These are phyloP conservation scores for Montifringilla adamsi DNA, from an alignment of 2,113 vertebrate species.

Conservation along the genomic window DNA sequence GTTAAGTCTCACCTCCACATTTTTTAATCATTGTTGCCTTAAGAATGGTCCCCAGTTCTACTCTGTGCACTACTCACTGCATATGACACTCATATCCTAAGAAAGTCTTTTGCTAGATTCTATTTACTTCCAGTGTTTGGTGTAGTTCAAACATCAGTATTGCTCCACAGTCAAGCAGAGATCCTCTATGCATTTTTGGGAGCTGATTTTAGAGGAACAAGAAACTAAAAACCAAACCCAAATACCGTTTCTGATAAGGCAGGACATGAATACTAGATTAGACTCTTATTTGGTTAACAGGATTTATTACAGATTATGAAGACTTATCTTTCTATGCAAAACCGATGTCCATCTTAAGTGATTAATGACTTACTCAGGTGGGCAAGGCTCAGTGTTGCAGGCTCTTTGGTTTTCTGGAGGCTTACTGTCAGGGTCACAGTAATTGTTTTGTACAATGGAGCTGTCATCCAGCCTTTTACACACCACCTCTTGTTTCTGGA, in stretches of 20 bases:
- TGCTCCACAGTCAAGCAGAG: background rate
- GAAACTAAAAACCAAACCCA: background rate
- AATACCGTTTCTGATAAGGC: background rate
- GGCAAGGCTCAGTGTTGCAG: constrained; percentile 95
- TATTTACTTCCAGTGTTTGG: background rate
- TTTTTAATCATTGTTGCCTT: background rate
- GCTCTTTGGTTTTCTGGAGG: constrained; percentile 91
- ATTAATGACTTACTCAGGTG: constrained; percentile 89
- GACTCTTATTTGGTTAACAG: background rate
- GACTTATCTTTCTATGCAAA: background rate
- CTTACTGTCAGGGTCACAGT: constrained; percentile 93
- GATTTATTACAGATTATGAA: background rate
- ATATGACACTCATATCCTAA: background rate
- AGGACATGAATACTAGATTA: background rate
- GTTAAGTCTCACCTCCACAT: background rate
- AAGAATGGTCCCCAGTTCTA: background rate
- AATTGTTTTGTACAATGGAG: constrained; percentile 94
- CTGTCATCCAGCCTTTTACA: constrained; percentile 94
- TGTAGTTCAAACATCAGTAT: background rate
- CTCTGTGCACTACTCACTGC: background rate
- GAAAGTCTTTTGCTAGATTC: background rate
- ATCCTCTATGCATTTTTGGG: background rate
- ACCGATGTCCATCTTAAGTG: background rate
- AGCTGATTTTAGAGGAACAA: background rate
- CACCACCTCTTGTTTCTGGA: constrained; percentile 92